A percentile compares a stretch with the other conserved stretches of the same genome.
Evolutionary conservation across 2,113 vertebrate genomes (phyloP).

Genomic region (Todiramphus saurophagus): DNA sequence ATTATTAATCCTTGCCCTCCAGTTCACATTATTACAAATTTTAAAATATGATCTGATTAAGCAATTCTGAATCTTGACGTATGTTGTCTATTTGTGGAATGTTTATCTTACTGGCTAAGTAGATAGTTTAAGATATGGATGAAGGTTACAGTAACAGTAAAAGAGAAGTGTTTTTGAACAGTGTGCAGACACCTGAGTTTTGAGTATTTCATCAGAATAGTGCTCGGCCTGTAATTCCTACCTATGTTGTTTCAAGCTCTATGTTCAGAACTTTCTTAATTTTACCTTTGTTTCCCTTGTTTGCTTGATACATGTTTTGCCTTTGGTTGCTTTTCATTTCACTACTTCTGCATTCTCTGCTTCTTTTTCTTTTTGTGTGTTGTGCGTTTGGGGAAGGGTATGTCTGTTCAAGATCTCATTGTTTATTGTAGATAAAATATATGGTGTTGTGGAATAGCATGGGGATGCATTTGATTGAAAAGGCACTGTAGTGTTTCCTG

Average conservation of each 20-base stretch:
- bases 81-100: not conserved
- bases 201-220: not conserved
- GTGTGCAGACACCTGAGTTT: not conserved
- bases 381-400: conserved; percentile 47
- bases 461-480: conserved; percentile 70
- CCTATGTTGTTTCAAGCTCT: not conserved
- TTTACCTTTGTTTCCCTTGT: not conserved
- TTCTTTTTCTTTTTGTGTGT: conserved; percentile 34
- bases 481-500: conserved; percentile 74
- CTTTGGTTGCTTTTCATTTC: not conserved
- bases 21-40: not conserved
- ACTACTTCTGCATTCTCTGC: not conserved
- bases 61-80: not conserved
- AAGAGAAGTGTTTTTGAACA: not conserved
- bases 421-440: conserved; percentile 73
- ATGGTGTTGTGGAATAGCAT: conserved; percentile 75
- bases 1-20: not conserved
- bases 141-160: not conserved
- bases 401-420: conserved; percentile 50
- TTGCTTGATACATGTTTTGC: not conserved
- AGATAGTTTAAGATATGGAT: not conserved
- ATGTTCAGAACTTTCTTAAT: not conserved
- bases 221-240: not conserved
- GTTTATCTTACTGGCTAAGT: not conserved
- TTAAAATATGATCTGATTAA: not conserved